Base-by-base conservation (phyloP, 1,140 invertebrate species). In the Papilio polytes region DNA sequence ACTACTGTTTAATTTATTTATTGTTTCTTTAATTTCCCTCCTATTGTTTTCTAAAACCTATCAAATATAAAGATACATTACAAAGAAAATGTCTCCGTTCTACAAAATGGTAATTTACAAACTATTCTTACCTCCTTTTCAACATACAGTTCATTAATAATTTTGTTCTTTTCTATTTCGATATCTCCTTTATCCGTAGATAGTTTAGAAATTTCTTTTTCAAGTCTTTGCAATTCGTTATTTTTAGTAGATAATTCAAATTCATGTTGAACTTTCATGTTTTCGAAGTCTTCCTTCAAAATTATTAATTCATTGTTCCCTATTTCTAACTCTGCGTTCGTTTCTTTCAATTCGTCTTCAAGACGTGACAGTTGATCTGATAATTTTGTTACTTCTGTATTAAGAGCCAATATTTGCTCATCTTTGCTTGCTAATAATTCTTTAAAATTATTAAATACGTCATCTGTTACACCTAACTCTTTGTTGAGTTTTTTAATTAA, bases 51-150 rank as follows among this genome's bases (percentile, higher is more conserved):
- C 87, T 51, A 89, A 85, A 41, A 87, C 90, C 92, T 93, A 89
- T 22, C 74, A 86, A 88, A 87, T 80, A 85, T 59, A 84, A 36
- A 84, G 46, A 82, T 66, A 85, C 36, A 79, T 85, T 70, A 74
- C 81, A 78, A 80, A 36, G 73, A 80, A 80, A 20, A 78, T 77
- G 66, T 79, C 20, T 66, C 76, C 51, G 80, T 51, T 83, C n/a
- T 74, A 74, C 56, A 78, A 73, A 78, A 56, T 12, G 56, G 79
- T 48, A 82, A 51, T 74, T 74, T 78, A 74, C 4, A 78, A 85
- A 66, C 53, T 56, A 15, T 22, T 93, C 92, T 80, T 89, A 94
- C 93, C 91, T 93, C 83, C 84, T 90, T 92, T 77, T 90, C 85
- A 84, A 80, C 53, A 41, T 74, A 76, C 51, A 88, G 80, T 74